Base-by-base conservation (phyloP, 2,113 vertebrate genomes). In the Camarhynchus parvulus region DNA sequence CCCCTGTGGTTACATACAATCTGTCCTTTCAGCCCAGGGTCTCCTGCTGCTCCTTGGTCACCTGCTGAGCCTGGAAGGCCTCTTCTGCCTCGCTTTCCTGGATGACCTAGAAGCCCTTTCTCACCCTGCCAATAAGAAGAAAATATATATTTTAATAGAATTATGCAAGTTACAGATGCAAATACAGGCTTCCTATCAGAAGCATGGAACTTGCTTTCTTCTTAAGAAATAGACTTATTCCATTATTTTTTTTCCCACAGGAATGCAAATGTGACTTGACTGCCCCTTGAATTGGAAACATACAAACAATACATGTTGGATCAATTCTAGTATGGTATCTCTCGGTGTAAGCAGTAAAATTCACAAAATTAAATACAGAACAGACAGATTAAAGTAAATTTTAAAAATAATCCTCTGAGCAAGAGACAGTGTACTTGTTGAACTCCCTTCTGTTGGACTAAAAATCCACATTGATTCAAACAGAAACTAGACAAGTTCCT, bases 1-100 rank as follows among this genome's bases (percentile, higher is more conserved):
- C 28, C 63, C 28, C 55, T 85, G 70, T 37, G 63, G 85, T 87
- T 93, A 98, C 99, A 31, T 97, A 99, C 99, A 90, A 77, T 81
- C 80, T 98, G 98, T 81, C 99, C 99, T 98, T 99, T 99, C 83
- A 97, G 77, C 58, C 99, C 99, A 49, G 69, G 13, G 15, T 98
- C 97, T 84, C 99, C 99, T 87, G 90, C 88, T 75, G 46, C 97
- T 96, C 99, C 99, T 97, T 99, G 99, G 97, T 99, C 98, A 91
- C 99, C 99, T 21, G 97, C 85, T 19, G 97, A 80, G 63, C 99
- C 99, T 91, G 93, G 94, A 76, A 97, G 91, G 68, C 99, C 99
- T 97, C 98, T 99, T 72, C 92, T 88, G 74, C 99, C 99, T 66
- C 94, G 84, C 42, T 96, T 93, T 78, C 99, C 99, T 72, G 98